Evolutionary conservation across 2,113 vertebrate genomes (phyloP), one percentile per base, ranked within the genome.

Genomic region (Oreochromis niloticus): DNA sequence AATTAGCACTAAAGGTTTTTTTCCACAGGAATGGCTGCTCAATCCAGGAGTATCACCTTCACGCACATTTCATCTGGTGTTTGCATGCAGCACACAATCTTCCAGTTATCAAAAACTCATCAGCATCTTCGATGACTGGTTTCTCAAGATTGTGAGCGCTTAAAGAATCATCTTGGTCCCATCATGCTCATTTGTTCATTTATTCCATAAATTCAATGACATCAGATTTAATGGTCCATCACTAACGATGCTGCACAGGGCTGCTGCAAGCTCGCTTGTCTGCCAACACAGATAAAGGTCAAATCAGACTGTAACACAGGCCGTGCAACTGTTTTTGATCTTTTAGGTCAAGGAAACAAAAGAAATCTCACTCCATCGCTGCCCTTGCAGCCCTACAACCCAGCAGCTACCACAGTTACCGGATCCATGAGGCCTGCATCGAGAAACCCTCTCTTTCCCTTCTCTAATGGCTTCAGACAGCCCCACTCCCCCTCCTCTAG

Each of bases 311-410:
- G 61, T 92, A 91, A 91, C 84, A 4, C 16, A 56, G 39, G 30
- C n/a, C 54, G 52, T 88, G 17, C 63, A 52, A 63, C 89, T 95
- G 90, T 95, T 84, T 94, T 87, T 96, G 39, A n/a, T 96, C 80
- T 93, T 92, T 84, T 94, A 96, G 96, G 95, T 94, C 91, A 86
- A 88, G 83, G 63, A 87, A 90, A 68, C 88, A 85, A 83, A 52
- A 94, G 84, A 93, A 91, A 83, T 17, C 24, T 50, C 3, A 86
- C 57, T 48, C 89, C 94, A 11, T 80, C 83, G 1, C 79, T 90
- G 88, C 86, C 93, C 54, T 59, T 91, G 75, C 92, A 85, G 80
- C 83, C 92, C n/a, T 34, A 22, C 61, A 68, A 88, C 86, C 92
- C 95, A 7, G 63, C 84, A 59, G 79, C 82, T 48, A 27, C 86